These are phyloP conservation scores for Aphis gossypii DNA, from an alignment of 1,140 invertebrate species.

Conservation along the genomic window DNA sequence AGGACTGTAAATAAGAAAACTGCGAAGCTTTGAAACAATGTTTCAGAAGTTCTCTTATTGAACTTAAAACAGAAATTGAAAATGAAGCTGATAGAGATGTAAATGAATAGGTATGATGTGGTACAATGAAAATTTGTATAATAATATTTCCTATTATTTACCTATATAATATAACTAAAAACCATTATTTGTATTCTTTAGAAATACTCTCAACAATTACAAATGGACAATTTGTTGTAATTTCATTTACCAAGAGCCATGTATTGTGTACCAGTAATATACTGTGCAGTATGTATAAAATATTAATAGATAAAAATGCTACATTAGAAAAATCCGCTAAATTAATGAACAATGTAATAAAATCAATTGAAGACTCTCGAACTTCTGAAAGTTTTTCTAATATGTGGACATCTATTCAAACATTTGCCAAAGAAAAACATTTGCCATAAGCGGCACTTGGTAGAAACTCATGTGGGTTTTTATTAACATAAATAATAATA, in stretches of 20 bases:
- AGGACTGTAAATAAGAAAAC: not conserved
- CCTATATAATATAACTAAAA: not conserved
- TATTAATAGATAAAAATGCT: conserved; percentile 16
- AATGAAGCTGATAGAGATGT: conserved; percentile 41
- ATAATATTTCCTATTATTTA: conserved; percentile 14
- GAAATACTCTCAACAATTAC: conserved; percentile 40
- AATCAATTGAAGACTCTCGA: conserved; percentile 3
- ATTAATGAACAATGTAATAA: too few relatives aligned
- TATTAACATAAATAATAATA: too few relatives aligned
- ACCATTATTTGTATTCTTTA: conserved; percentile 15
- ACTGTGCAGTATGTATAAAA: not conserved
- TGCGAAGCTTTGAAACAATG: conserved; percentile 25
- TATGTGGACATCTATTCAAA: not conserved
- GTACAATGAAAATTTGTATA: not conserved
- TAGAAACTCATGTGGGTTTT: too few relatives aligned
- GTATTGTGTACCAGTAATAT: conserved; percentile 7
- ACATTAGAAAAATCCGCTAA: too few relatives aligned
- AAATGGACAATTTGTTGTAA: conserved; percentile 37
- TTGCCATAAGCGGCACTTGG: too few relatives aligned
- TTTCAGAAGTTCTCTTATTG: conserved; percentile 29
- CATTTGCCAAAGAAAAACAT: not conserved
- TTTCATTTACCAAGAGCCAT: conserved; percentile 23
- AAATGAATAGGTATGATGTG: conserved; percentile 25
- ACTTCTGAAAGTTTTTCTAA: not conserved
- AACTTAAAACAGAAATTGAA: conserved; percentile 6